These are phyloP conservation scores for Periophthalmus magnuspinnatus DNA, from an alignment of 2,797 vertebrate genomes.

Conservation along the genomic window DNA sequence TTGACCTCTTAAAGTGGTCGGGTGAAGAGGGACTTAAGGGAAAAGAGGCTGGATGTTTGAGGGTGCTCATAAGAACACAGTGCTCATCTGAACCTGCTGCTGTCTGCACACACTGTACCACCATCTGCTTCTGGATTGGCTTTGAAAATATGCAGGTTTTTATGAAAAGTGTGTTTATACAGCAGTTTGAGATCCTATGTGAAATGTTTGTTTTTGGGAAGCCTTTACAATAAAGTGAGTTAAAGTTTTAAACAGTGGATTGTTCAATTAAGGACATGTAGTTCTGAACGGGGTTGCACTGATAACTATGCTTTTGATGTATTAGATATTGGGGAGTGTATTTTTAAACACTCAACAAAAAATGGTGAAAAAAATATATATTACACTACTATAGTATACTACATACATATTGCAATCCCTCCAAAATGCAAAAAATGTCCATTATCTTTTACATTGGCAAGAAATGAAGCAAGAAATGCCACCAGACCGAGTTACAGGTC, in stretches of 20 bases:
- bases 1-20: not conserved
- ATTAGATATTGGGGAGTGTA: no score
- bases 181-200: not conserved
- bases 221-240: not conserved
- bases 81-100: not conserved
- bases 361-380: no score
- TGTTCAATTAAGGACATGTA: not conserved
- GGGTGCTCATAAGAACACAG: constrained; percentile 2
- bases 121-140: not conserved
- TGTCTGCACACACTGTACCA: not conserved
- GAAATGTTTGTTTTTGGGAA: not conserved
- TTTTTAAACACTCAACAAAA: no score
- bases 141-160: not conserved
- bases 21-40: constrained; percentile 4
- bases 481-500: not conserved
- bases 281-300: no score
- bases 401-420: no score
- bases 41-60: not conserved
- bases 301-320: no score
- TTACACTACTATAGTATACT: no score
- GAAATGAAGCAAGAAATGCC: not conserved
- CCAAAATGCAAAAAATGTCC: no score
- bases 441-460: no score
- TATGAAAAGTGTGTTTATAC: not conserved
- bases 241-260: no score